These are phyloP conservation scores for Nephrotoma appendiculata DNA, from an alignment of 2,888 invertebrate species.

Conservation along the genomic window DNA sequence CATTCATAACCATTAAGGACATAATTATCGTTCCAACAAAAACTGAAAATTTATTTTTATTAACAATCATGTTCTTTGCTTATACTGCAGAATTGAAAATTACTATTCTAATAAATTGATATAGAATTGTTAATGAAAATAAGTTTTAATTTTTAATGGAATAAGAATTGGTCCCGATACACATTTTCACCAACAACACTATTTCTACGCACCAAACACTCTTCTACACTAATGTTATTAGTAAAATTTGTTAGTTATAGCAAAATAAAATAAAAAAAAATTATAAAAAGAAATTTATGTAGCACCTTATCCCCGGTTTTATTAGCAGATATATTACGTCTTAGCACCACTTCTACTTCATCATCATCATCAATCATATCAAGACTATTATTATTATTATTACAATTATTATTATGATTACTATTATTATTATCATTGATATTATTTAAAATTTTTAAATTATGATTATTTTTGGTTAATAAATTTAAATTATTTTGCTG, in stretches of 20 bases:
- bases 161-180: background rate
- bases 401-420: constrained; percentile 3
- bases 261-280: background rate
- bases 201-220: background rate
- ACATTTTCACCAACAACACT: background rate
- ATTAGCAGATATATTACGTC: constrained; percentile 17
- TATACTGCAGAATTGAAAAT: too few relatives aligned
- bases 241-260: background rate
- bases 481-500: background rate
- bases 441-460: constrained; percentile 2
- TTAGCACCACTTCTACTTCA: constrained; percentile 17
- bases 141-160: background rate
- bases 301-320: constrained; percentile 15
- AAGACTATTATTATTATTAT: constrained; percentile 4
- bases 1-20: too few relatives aligned
- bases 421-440: constrained; percentile 4
- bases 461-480: constrained; percentile 1
- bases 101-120: too few relatives aligned
- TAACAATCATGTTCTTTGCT: too few relatives aligned
- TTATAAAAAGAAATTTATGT: background rate
- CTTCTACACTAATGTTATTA: background rate
- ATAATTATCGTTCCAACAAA: too few relatives aligned
- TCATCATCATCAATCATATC: constrained; percentile 16
- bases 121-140: background rate
- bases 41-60: too few relatives aligned